Percentiles rank a stretch among this genome's conserved stretches.
phyloP scores from a whole-genome alignment of 2,113 vertebrate species.

The Varanus salvator region DNA sequence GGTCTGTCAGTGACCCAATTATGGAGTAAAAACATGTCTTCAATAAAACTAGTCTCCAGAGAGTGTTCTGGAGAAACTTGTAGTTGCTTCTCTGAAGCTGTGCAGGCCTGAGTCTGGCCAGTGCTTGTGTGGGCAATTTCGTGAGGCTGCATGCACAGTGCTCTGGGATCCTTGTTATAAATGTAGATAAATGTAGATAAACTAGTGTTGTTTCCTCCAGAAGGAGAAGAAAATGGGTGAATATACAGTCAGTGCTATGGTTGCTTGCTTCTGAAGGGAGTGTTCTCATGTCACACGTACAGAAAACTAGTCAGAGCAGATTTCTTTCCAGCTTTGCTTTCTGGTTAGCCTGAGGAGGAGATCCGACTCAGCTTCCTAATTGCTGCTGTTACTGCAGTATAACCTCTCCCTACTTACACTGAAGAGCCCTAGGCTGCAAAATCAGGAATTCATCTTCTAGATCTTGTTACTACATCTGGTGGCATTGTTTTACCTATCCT shows the following conservation, averaged over 20 bases:
- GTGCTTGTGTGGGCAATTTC: not conserved
- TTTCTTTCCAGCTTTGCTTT: conserved; percentile 1
- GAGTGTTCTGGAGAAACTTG: no score
- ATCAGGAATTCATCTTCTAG: rapidly evolving
- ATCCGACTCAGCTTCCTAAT: not conserved
- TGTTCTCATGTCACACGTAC: rapidly evolving
- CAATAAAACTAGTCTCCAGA: not conserved
- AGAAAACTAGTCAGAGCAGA: not conserved
- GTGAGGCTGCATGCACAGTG: not conserved
- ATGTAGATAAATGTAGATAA: not conserved
- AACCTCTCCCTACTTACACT: not conserved
- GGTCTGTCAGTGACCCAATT: not conserved
- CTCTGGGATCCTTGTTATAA: not conserved
- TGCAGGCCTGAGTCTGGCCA: not conserved
- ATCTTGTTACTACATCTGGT: not conserved
- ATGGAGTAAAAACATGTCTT: not conserved
- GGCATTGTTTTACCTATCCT: not conserved
- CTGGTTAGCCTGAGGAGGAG: not conserved
- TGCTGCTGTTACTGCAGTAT: not conserved
- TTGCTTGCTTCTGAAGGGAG: not conserved
- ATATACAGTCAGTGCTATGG: rapidly evolving
- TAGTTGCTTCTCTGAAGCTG: not conserved
- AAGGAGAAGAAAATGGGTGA: not conserved
- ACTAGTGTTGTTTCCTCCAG: not conserved
- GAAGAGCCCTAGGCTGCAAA: conserved; percentile 13